Conservation (phyloP, 2,797 vertebrate genomes). For the Phoebastria nigripes region DNA sequence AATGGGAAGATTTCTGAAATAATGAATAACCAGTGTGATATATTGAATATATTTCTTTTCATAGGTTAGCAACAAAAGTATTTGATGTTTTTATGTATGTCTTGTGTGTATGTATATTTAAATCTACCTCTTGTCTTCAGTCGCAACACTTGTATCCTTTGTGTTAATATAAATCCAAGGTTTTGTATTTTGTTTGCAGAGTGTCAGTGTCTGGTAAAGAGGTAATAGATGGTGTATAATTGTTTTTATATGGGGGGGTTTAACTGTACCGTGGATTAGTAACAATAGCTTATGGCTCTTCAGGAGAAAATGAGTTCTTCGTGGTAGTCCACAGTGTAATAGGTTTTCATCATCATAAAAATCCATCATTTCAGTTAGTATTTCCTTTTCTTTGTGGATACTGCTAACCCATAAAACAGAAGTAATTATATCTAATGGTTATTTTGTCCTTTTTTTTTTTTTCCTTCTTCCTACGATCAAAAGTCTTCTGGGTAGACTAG, state of each 20-base stretch:
- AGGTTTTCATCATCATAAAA: slow-evolving; percentile 39
- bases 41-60: neutral
- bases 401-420: slow-evolving; percentile 15
- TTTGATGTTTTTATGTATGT: neutral
- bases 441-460: slow-evolving; percentile 33
- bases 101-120: neutral
- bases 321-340: slow-evolving; percentile 11
- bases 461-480: neutral
- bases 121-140: neutral
- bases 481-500: neutral
- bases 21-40: neutral
- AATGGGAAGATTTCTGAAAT: neutral
- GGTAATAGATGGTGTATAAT: neutral
- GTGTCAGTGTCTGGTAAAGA: neutral
- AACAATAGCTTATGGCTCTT: slow-evolving; percentile 10
- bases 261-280: neutral
- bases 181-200: neutral
- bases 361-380: slow-evolving; percentile 21
- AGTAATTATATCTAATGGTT: slow-evolving; percentile 7
- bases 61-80: neutral
- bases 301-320: slow-evolving; percentile 28
- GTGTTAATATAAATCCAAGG: neutral
- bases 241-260: neutral
- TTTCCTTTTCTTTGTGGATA: slow-evolving; percentile 2
- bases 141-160: neutral